A percentile compares a stretch with the other conserved stretches of the same genome.
Evolutionary conservation across 2,888 invertebrate species (phyloP).

Genomic region (Phyto melanocephala): DNA sequence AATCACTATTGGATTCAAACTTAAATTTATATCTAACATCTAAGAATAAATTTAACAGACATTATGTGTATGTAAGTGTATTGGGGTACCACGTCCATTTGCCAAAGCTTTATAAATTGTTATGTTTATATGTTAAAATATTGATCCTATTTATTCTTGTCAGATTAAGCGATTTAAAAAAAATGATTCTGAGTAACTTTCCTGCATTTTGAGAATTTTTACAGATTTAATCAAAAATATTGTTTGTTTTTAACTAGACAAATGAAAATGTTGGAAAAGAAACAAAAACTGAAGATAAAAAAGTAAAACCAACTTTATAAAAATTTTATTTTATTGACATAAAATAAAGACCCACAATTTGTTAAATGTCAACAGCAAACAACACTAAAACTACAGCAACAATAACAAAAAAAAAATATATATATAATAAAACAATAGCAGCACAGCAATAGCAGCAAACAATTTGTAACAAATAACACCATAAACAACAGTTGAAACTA

Average conservation of each 20-base stretch:
- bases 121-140: too few relatives aligned
- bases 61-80: too few relatives aligned
- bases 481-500: constrained; percentile 64
- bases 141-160: too few relatives aligned
- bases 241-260: neutral
- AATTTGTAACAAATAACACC: constrained; percentile 65
- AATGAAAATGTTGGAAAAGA: neutral
- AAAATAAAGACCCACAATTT: constrained; percentile 65
- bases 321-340: constrained; percentile 61
- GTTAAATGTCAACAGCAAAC: constrained; percentile 65
- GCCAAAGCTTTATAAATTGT: too few relatives aligned
- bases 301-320: constrained; percentile 59
- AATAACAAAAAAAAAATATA: constrained; percentile 31
- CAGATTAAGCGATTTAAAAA: too few relatives aligned
- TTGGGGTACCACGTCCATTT: too few relatives aligned
- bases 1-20: too few relatives aligned
- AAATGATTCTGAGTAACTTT: too few relatives aligned
- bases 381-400: constrained; percentile 49
- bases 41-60: too few relatives aligned
- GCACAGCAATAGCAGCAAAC: constrained; percentile 33
- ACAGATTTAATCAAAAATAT: neutral
- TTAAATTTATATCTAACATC: too few relatives aligned
- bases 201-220: neutral
- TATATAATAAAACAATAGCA: constrained; percentile 55
- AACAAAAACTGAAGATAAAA: constrained; percentile 2